These are phyloP conservation scores for Silurus glanis DNA, from an alignment of 2,113 vertebrate species.

Conservation along the genomic window DNA sequence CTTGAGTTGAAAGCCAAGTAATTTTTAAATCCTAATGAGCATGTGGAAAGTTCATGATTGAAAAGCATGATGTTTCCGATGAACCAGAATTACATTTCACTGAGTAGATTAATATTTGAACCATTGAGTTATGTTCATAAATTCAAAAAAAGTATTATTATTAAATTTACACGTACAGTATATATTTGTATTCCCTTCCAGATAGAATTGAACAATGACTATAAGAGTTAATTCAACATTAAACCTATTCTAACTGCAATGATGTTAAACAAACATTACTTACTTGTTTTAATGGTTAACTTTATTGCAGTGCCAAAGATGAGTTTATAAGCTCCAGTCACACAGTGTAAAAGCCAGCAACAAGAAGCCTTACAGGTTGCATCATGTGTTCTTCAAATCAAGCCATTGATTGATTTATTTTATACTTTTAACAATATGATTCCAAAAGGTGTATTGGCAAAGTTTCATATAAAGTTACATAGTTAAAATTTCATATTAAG, in stretches of 20 bases:
- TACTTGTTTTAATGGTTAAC: constrained; percentile 32
- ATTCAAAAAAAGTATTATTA: constrained; percentile 23
- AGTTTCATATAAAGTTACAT: too few relatives aligned
- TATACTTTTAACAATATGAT: too few relatives aligned
- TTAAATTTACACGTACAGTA: background rate
- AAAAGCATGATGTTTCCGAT: background rate
- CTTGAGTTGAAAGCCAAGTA: background rate
- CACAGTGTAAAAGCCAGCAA: constrained; percentile 30
- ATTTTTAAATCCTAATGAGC: background rate
- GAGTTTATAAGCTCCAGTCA: constrained; percentile 26
- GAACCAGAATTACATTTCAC: background rate
- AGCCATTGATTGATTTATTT: background rate
- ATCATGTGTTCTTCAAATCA: background rate
- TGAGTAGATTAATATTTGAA: background rate
- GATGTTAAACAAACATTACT: background rate
- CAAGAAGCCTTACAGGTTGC: background rate
- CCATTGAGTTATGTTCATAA: background rate
- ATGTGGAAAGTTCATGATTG: background rate
- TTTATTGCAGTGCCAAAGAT: constrained; percentile 28
- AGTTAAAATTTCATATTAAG: too few relatives aligned
- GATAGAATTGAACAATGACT: background rate
- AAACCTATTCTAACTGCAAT: background rate
- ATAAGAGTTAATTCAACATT: background rate
- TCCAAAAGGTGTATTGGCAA: too few relatives aligned
- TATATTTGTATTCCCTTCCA: background rate